A percentile compares a stretch with the other conserved stretches of the same genome.
Evolutionary conservation across 2,113 vertebrate genomes (phyloP).

Genomic region (Oplegnathus fasciatus): DNA sequence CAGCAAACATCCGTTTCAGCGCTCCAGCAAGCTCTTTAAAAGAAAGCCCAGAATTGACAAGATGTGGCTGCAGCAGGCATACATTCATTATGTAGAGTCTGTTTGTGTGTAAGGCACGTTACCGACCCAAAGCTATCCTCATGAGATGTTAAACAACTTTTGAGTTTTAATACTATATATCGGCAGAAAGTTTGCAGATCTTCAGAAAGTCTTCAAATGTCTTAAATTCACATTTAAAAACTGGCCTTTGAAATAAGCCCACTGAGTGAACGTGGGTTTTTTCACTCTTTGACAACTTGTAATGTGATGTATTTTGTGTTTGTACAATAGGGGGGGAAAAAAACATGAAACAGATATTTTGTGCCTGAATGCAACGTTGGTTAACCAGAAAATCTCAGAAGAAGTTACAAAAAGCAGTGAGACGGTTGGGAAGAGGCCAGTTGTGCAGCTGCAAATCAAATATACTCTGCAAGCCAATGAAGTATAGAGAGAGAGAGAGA

Average conservation of each 20-base stretch:
- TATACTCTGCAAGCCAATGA: conserved; percentile 35
- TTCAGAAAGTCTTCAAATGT: background rate
- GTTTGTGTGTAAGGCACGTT: background rate
- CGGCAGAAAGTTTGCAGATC: background rate
- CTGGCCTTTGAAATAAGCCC: background rate
- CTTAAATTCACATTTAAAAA: background rate
- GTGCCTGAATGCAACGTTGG: background rate
- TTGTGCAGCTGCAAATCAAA: conserved; percentile 59
- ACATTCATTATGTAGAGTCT: background rate
- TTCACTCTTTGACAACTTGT: background rate
- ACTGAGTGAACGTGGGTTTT: background rate
- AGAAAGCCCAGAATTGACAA: background rate
- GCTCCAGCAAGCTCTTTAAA: background rate
- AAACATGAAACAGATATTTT: conserved; percentile 1
- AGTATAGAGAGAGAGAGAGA: background rate
- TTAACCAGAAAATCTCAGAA: conserved; percentile 18
- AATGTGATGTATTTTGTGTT: background rate
- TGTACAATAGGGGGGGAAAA: background rate
- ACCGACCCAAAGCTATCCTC: background rate
- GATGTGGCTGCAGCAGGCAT: background rate
- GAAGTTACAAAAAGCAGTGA: conserved; percentile 10
- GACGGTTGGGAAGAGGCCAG: conserved; percentile 28
- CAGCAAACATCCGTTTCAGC: background rate
- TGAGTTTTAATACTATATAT: background rate
- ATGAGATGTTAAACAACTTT: background rate